Base-by-base conservation (phyloP, 2,888 invertebrate species). In the Apamea epomidion region DNA sequence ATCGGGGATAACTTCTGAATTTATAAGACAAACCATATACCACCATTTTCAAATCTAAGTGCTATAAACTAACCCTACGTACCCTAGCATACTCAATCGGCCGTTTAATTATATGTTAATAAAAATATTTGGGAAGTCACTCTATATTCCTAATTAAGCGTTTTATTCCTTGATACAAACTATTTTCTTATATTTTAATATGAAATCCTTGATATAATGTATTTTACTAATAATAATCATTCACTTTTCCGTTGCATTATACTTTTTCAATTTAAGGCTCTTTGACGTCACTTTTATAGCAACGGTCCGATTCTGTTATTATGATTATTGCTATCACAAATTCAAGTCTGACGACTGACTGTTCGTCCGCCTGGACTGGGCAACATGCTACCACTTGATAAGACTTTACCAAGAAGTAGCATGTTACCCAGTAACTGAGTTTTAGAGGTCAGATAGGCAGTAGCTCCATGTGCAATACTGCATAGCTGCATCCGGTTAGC, bases 181-280 rank as follows among this genome's bases (percentile, higher is more conserved):
- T 72, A 64, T 75, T 69, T 48, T 7, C 21, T 14, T 25, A 21
- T 18, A 48, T 18, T n/a, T 64, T 37, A 37, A 25, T 42, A n/a
- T 10, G 67, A 42, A 69, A 70, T 32, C 29, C 14, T 32, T 25
- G 21, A 29, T 48, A 14, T 51, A 29, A 45, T 45, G 45, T 48
- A 16, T 51, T 70, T 21, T 8, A 51, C 16, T 25, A 32, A 16
- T 54, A 32, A 51, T 8, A 54, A 1, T 32, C 51, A 16, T 32
- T 70, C 45, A 48, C 12, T 48, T 70, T 69, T 37, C 1, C 14
- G 71, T 71, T 37, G n/a, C 7, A 21, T 78, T n/a, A 65, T 58
- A 58, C 54, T 21, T 21, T 42, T 7, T 42, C 7, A 32, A 25
- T 51, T 37, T n/a, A 81, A 81, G 81, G 75, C 75, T 72, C 0